phyloP scores from a whole-genome alignment of 1,140 invertebrate genomes.

The Temnothorax nylanderi region DNA sequence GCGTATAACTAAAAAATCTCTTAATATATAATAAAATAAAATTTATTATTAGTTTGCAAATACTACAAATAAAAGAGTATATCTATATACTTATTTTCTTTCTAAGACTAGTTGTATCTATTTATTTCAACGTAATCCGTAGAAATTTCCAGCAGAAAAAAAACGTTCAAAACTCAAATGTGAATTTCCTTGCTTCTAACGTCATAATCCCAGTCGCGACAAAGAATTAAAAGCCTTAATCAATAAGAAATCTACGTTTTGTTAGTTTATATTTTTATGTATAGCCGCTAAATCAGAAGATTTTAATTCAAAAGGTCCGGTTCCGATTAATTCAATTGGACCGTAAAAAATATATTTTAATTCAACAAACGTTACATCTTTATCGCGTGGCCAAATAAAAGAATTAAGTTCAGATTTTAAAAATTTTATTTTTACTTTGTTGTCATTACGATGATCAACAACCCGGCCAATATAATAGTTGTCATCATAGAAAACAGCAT shows the following conservation, averaged over 20 bases:
- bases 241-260: neutral
- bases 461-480: slow-evolving; percentile 3
- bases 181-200: too few relatives aligned
- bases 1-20: too few relatives aligned
- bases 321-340: slow-evolving; percentile 1
- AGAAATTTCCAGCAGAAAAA: too few relatives aligned
- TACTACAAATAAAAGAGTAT: too few relatives aligned
- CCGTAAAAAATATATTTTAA: neutral
- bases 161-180: too few relatives aligned
- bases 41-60: too few relatives aligned
- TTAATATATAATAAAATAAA: too few relatives aligned
- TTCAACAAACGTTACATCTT: slow-evolving; percentile 5
- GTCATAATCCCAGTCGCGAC: too few relatives aligned
- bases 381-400: slow-evolving; percentile 6
- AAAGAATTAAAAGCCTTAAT: too few relatives aligned
- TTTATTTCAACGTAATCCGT: too few relatives aligned
- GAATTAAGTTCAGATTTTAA: slow-evolving; percentile 1
- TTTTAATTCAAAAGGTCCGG: neutral
- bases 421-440: slow-evolving; percentile 6
- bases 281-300: neutral
- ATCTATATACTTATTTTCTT: too few relatives aligned
- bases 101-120: too few relatives aligned
- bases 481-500: slow-evolving; percentile 7
- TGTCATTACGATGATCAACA: neutral
- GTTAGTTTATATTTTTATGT: neutral